Evolutionary conservation across 2,797 vertebrate genomes (phyloP), one percentile per base, ranked within the genome.

Genomic region (Nothura maculosa): DNA sequence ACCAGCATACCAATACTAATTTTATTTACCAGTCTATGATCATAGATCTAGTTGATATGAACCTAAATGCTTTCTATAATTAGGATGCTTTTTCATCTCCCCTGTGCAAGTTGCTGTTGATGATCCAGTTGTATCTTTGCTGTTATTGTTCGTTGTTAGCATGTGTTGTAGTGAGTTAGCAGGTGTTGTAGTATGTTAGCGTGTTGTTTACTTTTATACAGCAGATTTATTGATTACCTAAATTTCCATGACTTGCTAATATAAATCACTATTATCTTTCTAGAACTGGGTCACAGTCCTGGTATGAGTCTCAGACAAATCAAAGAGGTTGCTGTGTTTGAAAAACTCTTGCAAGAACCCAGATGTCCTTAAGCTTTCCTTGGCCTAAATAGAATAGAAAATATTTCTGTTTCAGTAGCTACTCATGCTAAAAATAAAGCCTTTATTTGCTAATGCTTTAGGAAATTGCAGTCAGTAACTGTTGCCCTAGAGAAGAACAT

Each of bases 311-410:
- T 66, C 62, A 43, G 20, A 63, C 79, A 40, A 28, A 28, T 48
- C 10, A 11, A 4, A 36, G 9, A 81, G 6, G 1, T 66, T 50
- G 3, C 3, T 67, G 15, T 62, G 18, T 52, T 55, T 74, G 32
- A 70, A 38, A 7, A 66, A 22, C 0, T 0, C 4, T 16, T 64
- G 3, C 64, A 66, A 52, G 10, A 1, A 21, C 43, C 18, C 16
- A 55, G 28, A n/a, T 19, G 10, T 55, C 54, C 11, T 72, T 80
- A 72, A 72, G 5, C 21, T 67, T 86, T 79, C 8, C 5, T 76
- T 81, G 32, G 54, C 24, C 43, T 40, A 58, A 10, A 27, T 9
- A 3, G 12, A 47, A 12, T 54, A n/a, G 2, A 9, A 1, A n/a
- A 14, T 66, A 73, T 68, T 77, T 67, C 24, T 68, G 4, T 6